Percentiles rank a stretch among this genome's conserved stretches.
Conservation (phyloP, 2,113 vertebrate species). For the Scytalopus superciliaris region DNA sequence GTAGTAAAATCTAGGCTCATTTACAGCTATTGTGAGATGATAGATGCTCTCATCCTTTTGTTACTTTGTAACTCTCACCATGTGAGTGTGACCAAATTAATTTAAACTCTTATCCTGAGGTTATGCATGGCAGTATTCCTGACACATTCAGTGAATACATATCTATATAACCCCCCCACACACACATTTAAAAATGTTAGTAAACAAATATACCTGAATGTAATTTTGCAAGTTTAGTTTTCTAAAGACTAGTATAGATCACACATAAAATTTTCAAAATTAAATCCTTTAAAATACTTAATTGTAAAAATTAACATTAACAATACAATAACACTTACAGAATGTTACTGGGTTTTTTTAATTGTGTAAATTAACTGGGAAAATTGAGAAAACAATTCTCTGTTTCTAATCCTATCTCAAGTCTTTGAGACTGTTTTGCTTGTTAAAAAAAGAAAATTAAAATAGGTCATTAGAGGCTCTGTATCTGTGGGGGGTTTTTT, state of each 20-base stretch:
- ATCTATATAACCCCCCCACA: no score
- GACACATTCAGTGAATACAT: background rate
- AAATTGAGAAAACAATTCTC: background rate
- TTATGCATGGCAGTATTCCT: background rate
- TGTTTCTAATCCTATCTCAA: background rate
- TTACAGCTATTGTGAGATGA: background rate
- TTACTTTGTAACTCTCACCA: background rate
- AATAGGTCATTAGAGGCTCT: background rate
- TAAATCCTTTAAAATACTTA: background rate
- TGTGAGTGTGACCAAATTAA: background rate
- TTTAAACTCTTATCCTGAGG: background rate
- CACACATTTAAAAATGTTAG: background rate
- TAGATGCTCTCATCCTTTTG: background rate
- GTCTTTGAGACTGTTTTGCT: background rate
- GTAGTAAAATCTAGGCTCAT: background rate
- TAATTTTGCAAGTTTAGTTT: background rate
- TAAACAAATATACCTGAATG: background rate
- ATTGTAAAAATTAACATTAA: background rate
- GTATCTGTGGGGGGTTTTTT: no score
- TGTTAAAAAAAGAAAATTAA: background rate
- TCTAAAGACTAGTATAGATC: background rate
- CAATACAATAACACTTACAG: background rate
- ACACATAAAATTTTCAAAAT: background rate
- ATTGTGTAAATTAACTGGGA: background rate
- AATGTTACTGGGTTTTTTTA: accelerated